Conservation (phyloP, 2,888 invertebrate species). For the Helleia helle region DNA sequence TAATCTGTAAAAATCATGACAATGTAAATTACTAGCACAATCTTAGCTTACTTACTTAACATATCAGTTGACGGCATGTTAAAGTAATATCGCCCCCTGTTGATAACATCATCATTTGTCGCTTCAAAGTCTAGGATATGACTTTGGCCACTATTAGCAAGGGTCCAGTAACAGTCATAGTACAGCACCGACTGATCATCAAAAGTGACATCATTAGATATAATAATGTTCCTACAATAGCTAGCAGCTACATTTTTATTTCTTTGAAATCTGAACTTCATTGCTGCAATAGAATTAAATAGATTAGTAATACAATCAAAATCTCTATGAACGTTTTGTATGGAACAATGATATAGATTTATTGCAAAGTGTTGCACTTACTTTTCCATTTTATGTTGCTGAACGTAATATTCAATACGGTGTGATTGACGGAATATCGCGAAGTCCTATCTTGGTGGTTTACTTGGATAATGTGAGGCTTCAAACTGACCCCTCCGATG, state of each 20-base stretch:
- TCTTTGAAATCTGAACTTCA: conserved; percentile 57
- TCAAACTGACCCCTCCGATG: conserved; percentile 54
- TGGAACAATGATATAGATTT: too few relatives aligned
- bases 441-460: conserved; percentile 19
- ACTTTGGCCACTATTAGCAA: conserved; percentile 40
- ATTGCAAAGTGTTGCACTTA: too few relatives aligned
- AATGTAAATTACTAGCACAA: too few relatives aligned
- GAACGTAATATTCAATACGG: conserved; percentile 60
- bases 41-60: conserved; percentile 64
- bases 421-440: conserved; percentile 33
- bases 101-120: conserved; percentile 41
- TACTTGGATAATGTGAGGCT: conserved; percentile 39
- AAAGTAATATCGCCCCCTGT: conserved; percentile 56
- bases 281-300: conserved; percentile 36
- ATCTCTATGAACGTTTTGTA: too few relatives aligned
- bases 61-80: conserved; percentile 55
- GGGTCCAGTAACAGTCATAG: conserved; percentile 61
- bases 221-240: conserved; percentile 55
- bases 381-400: conserved; percentile 66
- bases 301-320: too few relatives aligned
- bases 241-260: conserved; percentile 33
- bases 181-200: conserved; percentile 56
- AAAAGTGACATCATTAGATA: conserved; percentile 47
- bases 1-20: too few relatives aligned
- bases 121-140: conserved; percentile 60